A percentile compares a stretch with the other conserved stretches of the same genome.
These are phyloP conservation scores for Venustoraphidia nigricollis DNA, from an alignment of 2,888 invertebrate genomes.

Conservation along the genomic window DNA sequence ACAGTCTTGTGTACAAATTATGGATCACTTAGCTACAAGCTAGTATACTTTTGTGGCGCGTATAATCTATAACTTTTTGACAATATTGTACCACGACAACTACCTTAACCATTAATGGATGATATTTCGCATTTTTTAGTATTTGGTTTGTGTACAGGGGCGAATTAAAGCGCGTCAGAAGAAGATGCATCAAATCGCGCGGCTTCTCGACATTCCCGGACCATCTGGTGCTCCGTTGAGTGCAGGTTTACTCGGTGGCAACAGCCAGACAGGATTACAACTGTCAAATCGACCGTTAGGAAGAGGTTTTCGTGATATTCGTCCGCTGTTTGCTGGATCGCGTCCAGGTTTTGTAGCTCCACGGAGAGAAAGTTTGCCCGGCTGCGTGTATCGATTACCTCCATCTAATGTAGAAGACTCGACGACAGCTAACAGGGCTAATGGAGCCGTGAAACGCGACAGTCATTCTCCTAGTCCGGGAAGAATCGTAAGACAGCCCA, in stretches of 20 bases:
- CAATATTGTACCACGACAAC: too few species aligned
- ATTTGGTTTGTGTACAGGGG: constrained; percentile 36
- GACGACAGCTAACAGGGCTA: not conserved
- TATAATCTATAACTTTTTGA: too few species aligned
- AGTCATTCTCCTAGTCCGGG: constrained; percentile 12
- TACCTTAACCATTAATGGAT: too few species aligned
- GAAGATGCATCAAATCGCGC: constrained; percentile 92
- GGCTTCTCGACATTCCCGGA: constrained; percentile 70
- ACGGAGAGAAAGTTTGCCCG: constrained; percentile 25
- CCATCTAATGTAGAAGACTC: constrained; percentile 4
- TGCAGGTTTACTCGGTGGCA: constrained; percentile 27
- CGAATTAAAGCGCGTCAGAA: constrained; percentile 88
- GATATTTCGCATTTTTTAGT: too few species aligned
- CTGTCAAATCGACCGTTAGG: constrained; percentile 23
- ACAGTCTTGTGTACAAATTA: too few species aligned
- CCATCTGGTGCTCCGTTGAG: constrained; percentile 31
- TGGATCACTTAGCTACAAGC: too few species aligned
- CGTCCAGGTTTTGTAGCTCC: constrained; percentile 30
- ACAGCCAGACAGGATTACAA: constrained; percentile 19
- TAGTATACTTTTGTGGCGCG: too few species aligned
- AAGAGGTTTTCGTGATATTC: constrained; percentile 21
- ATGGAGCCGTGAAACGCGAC: constrained; percentile 20
- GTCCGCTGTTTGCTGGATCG: constrained; percentile 24
- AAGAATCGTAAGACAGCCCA: constrained; percentile 15
- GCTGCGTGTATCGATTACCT: constrained; percentile 20